phyloP scores from a whole-genome alignment of 2,797 vertebrate genomes.

The Chlorospingus semifuscus region DNA sequence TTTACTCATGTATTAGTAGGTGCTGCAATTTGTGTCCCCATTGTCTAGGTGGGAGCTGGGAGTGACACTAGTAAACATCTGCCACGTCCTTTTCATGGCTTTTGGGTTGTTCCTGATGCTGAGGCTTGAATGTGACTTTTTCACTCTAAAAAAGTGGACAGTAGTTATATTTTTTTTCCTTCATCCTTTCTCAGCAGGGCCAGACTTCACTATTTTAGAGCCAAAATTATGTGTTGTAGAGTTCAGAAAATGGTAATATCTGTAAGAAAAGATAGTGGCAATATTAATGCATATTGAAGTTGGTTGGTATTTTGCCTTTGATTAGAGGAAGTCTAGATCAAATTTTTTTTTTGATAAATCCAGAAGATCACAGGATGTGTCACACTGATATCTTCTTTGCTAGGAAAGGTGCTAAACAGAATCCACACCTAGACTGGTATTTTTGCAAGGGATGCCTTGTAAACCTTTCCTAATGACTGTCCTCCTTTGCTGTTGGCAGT shows the following conservation, averaged over 20 bases:
- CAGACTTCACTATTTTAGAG: not conserved
- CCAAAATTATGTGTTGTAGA: not conserved
- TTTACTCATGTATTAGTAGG: not conserved
- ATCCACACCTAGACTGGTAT: not conserved
- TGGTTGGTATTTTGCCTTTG: not conserved
- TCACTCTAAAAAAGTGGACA: not conserved
- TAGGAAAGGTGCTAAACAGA: not conserved
- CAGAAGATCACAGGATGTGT: not conserved
- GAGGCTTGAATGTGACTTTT: not conserved
- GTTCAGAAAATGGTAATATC: not conserved
- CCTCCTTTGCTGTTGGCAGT: not conserved
- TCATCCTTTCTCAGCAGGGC: not conserved
- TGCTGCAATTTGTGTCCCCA: not conserved
- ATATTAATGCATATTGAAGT: not conserved
- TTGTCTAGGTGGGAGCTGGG: not conserved
- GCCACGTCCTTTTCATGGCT: not conserved
- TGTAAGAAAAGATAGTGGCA: not conserved
- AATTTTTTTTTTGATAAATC: not conserved
- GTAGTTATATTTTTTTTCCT: not conserved
- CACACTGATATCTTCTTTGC: not conserved
- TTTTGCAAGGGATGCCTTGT: not conserved
- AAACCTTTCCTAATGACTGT: not conserved
- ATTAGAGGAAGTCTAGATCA: not conserved
- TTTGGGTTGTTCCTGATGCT: not conserved
- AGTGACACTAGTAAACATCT: not conserved